Evolutionary conservation across 2,888 invertebrate species (phyloP).

Genomic region (Limnephilus rhombicus): DNA sequence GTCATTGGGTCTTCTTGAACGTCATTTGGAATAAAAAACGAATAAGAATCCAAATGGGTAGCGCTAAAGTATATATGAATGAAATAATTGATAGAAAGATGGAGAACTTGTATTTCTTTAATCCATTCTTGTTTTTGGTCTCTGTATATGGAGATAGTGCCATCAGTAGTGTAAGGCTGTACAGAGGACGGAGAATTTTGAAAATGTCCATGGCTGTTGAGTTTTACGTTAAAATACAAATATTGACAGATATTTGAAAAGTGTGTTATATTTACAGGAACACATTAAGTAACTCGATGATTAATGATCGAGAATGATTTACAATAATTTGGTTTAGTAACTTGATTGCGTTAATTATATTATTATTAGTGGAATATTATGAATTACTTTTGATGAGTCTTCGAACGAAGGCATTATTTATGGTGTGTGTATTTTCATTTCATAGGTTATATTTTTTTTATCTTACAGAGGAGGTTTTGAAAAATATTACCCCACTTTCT

Average conservation of each 20-base stretch:
- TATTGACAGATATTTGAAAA: background rate
- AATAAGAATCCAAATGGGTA: background rate
- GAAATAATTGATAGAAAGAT: background rate
- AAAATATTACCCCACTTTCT: too few relatives aligned
- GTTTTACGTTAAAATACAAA: background rate
- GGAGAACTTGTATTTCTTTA: constrained; percentile 5
- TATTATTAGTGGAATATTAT: background rate
- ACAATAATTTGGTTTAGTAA: background rate
- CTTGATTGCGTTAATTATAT: background rate
- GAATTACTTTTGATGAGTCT: background rate
- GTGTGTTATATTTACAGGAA: background rate
- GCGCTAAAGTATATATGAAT: background rate
- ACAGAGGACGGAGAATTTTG: background rate
- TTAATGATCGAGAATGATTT: background rate
- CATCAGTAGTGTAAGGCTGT: background rate
- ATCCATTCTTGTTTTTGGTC: background rate
- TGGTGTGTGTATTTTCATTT: background rate
- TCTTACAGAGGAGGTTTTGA: background rate
- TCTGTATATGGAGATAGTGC: background rate
- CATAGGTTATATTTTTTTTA: background rate
- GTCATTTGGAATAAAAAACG: background rate
- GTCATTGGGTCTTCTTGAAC: background rate
- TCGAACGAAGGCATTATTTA: background rate
- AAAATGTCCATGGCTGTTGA: background rate
- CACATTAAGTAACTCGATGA: background rate